Evolutionary conservation across 2,888 invertebrate genomes (phyloP).

Genomic region (Aspidiotus destructor): DNA sequence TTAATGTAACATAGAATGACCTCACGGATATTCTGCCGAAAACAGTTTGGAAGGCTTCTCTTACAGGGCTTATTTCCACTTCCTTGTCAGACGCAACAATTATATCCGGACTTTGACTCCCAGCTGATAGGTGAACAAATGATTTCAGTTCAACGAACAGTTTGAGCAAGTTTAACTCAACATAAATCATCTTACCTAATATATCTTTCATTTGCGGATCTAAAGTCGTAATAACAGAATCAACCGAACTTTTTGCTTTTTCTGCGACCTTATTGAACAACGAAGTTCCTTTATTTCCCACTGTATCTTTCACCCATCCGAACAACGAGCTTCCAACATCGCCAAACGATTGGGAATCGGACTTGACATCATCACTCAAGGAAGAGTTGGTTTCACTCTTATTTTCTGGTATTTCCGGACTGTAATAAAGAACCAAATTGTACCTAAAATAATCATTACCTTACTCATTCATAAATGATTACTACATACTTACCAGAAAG

Average conservation of each 20-base stretch:
- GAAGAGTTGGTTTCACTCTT: slow-evolving; percentile 45
- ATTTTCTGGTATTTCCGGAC: slow-evolving; percentile 48
- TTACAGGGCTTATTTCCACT: slow-evolving; percentile 60
- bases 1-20: slow-evolving; percentile 44
- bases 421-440: slow-evolving; percentile 36
- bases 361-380: slow-evolving; percentile 39
- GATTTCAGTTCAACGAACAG: slow-evolving; percentile 4
- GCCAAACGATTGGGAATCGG: slow-evolving; percentile 46
- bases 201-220: slow-evolving; percentile 86
- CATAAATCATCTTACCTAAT: slow-evolving; percentile 52
- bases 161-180: slow-evolving; percentile 31
- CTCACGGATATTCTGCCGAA: slow-evolving; percentile 71
- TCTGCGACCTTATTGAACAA: slow-evolving; percentile 60
- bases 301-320: slow-evolving; percentile 62
- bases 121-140: slow-evolving; percentile 48
- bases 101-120: slow-evolving; percentile 66
- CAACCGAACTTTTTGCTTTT: slow-evolving; percentile 68
- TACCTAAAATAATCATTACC: not conserved
- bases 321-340: slow-evolving; percentile 42
- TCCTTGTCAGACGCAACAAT: slow-evolving; percentile 69
- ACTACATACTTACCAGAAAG: not conserved
- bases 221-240: slow-evolving; percentile 74
- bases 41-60: slow-evolving; percentile 68
- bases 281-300: slow-evolving; percentile 48
- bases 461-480: not conserved